A percentile compares a stretch with the other conserved stretches of the same genome.
phyloP scores from a whole-genome alignment of 2,797 vertebrate genomes.

The Mus caroli region DNA sequence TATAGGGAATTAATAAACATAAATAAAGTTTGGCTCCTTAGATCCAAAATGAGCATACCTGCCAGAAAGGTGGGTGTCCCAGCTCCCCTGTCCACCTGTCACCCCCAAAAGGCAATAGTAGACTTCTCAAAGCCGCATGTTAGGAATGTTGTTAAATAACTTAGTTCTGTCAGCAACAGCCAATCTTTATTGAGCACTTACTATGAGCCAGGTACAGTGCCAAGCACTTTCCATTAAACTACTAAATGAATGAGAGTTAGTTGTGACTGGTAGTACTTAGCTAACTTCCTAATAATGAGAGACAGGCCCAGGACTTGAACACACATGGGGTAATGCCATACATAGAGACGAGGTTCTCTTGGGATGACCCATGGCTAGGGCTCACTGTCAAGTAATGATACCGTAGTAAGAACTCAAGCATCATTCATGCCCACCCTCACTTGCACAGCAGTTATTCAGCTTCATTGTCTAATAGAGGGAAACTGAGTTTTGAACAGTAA shows the following conservation, averaged over 20 bases:
- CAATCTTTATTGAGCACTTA: background rate
- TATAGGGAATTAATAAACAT: background rate
- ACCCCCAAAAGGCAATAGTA: background rate
- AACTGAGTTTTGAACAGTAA: background rate
- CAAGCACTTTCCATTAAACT: slow-evolving; percentile 6
- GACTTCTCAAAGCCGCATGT: background rate
- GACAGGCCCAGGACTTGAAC: background rate
- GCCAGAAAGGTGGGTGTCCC: background rate
- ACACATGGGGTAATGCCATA: background rate
- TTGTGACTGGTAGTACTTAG: background rate
- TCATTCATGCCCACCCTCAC: background rate
- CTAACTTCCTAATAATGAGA: background rate
- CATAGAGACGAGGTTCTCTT: background rate
- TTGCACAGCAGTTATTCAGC: background rate
- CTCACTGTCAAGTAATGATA: background rate
- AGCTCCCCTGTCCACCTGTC: background rate
- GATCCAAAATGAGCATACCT: background rate
- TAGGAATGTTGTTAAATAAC: background rate
- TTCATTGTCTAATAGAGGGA: background rate
- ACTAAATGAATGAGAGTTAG: background rate
- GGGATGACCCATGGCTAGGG: background rate
- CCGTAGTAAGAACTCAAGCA: background rate
- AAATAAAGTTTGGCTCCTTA: background rate
- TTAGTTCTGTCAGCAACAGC: background rate
- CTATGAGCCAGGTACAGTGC: background rate